These are phyloP conservation scores for Trachymyrmex septentrionalis DNA, from an alignment of 1,140 invertebrate genomes.

Conservation along the genomic window DNA sequence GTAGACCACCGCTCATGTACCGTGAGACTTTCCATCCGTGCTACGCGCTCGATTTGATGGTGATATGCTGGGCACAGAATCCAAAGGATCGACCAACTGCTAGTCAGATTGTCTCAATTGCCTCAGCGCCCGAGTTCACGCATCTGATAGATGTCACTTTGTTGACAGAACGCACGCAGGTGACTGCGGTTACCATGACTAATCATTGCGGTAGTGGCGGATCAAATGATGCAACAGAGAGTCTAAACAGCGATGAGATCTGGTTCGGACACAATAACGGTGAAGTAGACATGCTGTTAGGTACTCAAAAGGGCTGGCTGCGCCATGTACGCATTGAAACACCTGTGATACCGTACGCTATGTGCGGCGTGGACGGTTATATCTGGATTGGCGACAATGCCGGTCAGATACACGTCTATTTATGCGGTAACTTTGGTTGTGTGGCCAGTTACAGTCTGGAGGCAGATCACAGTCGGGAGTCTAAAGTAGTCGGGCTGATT, in stretches of 20 bases:
- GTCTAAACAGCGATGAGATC: slow-evolving; percentile 87
- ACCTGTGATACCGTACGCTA: slow-evolving; percentile 88
- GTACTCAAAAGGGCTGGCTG: slow-evolving; percentile 88
- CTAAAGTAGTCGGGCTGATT: slow-evolving; percentile 89
- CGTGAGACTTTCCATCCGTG: slow-evolving; percentile 95
- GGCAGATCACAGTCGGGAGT: slow-evolving; percentile 85
- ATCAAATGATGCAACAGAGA: slow-evolving; percentile 75
- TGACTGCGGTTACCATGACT: slow-evolving; percentile 86
- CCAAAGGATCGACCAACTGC: slow-evolving; percentile 95
- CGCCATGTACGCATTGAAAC: slow-evolving; percentile 87
- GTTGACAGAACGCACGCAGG: slow-evolving; percentile 88
- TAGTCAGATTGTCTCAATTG: slow-evolving; percentile 96
- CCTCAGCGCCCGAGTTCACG: slow-evolving; percentile 96
- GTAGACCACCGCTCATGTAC: slow-evolving; percentile 94
- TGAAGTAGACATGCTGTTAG: slow-evolving; percentile 89
- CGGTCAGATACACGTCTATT: slow-evolving; percentile 93
- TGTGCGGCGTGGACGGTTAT: slow-evolving; percentile 90
- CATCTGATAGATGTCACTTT: slow-evolving; percentile 94
- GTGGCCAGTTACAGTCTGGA: slow-evolving; percentile 86
- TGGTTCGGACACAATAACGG: slow-evolving; percentile 91
- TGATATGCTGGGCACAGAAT: slow-evolving; percentile 97
- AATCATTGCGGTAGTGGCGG: slow-evolving; percentile 67
- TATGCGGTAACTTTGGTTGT: slow-evolving; percentile 85
- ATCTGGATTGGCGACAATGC: slow-evolving; percentile 96
- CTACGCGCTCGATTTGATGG: slow-evolving; percentile 97